phyloP scores from a whole-genome alignment of 1,140 invertebrate species.

The Drosophila bipectinata region DNA sequence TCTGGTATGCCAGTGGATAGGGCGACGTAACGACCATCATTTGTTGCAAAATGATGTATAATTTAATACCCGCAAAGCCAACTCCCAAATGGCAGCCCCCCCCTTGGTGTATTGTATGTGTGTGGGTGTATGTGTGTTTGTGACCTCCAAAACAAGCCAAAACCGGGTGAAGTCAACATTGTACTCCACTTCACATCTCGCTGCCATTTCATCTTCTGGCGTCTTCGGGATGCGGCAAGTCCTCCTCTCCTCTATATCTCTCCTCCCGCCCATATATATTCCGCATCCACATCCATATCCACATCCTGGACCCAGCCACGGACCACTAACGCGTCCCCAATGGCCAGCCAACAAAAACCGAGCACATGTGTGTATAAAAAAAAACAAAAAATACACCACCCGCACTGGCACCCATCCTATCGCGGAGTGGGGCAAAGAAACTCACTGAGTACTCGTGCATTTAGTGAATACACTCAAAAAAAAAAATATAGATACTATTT shows the following conservation, averaged over 20 bases:
- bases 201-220: slow-evolving; percentile 38
- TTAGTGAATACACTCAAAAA: slow-evolving; percentile 50
- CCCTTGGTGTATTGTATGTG: neutral
- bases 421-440: slow-evolving; percentile 33
- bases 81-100: slow-evolving; percentile 68
- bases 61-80: slow-evolving; percentile 83
- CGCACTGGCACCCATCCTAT: slow-evolving; percentile 12
- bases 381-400: slow-evolving; percentile 43
- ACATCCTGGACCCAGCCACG: slow-evolving; percentile 58
- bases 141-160: slow-evolving; percentile 78
- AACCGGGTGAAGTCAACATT: slow-evolving; percentile 72
- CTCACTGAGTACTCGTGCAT: slow-evolving; percentile 71
- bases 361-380: slow-evolving; percentile 57
- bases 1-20: neutral
- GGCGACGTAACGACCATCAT: slow-evolving; percentile 78
- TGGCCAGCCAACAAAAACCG: slow-evolving; percentile 78
- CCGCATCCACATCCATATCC: slow-evolving; percentile 28
- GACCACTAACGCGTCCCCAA: slow-evolving; percentile 80
- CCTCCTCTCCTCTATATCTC: slow-evolving; percentile 13
- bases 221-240: neutral
- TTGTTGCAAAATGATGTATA: slow-evolving; percentile 83
- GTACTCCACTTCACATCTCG: slow-evolving; percentile 51
- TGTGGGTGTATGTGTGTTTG: slow-evolving; percentile 3
- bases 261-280: slow-evolving; percentile 18
- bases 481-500: neutral